Percentiles rank a stretch among this genome's conserved stretches.
phyloP scores from a whole-genome alignment of 2,797 vertebrate genomes.

The Tragopan temminckii region DNA sequence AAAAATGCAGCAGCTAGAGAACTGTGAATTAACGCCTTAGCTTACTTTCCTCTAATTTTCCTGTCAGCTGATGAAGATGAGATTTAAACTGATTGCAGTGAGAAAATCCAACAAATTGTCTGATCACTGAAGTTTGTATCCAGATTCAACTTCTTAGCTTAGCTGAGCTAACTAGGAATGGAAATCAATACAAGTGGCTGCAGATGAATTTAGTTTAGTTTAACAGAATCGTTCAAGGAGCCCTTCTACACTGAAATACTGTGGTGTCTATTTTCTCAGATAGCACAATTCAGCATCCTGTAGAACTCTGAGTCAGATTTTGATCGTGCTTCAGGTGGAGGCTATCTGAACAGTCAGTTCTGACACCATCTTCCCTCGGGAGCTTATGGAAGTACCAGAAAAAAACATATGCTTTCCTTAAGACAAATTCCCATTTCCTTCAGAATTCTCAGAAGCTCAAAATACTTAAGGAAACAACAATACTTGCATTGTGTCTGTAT shows the following conservation, averaged over 20 bases:
- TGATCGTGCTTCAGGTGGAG: not conserved
- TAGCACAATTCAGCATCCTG: not conserved
- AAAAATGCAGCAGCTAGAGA: not conserved
- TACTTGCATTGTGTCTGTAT: not conserved
- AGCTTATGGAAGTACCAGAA: not conserved
- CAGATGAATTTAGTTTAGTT: not conserved
- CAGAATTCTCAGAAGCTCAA: not conserved
- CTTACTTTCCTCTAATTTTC: not conserved
- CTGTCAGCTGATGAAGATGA: not conserved
- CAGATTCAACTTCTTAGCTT: not conserved
- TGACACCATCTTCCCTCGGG: not conserved
- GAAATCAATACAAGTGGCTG: not conserved
- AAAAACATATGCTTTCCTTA: not conserved
- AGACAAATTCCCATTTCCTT: slow-evolving; percentile 19
- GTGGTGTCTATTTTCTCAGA: slow-evolving; percentile 15
- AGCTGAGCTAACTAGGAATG: not conserved
- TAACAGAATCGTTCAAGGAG: not conserved
- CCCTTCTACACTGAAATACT: not conserved
- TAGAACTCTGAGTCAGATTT: not conserved
- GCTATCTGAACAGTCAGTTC: not conserved
- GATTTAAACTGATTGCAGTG: not conserved
- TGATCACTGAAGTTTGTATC: not conserved
- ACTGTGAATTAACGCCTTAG: not conserved
- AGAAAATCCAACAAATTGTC: not conserved
- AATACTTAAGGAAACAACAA: slow-evolving; percentile 18